A percentile compares a stretch with the other conserved stretches of the same genome.
phyloP scores from a whole-genome alignment of 2,113 vertebrate species.

The Sapajus apella region DNA sequence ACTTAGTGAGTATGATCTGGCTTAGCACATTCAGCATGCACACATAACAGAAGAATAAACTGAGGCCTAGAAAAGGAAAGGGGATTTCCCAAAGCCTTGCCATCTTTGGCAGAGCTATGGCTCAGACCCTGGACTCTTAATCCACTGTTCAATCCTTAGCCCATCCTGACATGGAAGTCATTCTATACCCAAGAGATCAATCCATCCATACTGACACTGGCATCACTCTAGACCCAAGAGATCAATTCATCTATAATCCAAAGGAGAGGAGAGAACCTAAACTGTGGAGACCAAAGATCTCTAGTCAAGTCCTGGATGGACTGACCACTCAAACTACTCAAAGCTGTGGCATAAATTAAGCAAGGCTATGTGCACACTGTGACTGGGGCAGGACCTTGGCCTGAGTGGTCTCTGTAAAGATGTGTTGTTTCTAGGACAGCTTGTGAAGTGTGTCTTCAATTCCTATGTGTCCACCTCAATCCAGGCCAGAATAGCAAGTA shows the following conservation, averaged over 20 bases:
- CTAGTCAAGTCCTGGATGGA: not conserved
- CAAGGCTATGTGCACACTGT: not conserved
- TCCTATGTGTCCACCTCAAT: fast-evolving
- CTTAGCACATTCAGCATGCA: not conserved
- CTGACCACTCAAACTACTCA: not conserved
- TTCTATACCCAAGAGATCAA: not conserved
- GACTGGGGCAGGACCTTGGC: not conserved
- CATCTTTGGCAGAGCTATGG: not conserved
- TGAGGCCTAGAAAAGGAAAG: not conserved
- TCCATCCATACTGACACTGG: not conserved
- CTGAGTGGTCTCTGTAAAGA: not conserved
- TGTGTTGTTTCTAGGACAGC: not conserved
- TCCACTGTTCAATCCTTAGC: not conserved
- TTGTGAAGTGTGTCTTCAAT: not conserved
- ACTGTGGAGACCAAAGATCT: not conserved
- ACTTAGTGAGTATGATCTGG: not conserved
- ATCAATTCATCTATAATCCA: not conserved
- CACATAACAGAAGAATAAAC: not conserved
- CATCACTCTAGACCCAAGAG: not conserved
- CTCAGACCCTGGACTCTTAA: not conserved
- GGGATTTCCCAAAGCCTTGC: not conserved
- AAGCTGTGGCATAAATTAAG: not conserved
- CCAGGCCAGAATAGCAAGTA: not conserved
- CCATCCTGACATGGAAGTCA: not conserved
- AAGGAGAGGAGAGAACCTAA: not conserved